Percentiles rank a stretch among this genome's conserved stretches.
phyloP scores from a whole-genome alignment of 2,888 invertebrate genomes.

The Cancer borealis region DNA sequence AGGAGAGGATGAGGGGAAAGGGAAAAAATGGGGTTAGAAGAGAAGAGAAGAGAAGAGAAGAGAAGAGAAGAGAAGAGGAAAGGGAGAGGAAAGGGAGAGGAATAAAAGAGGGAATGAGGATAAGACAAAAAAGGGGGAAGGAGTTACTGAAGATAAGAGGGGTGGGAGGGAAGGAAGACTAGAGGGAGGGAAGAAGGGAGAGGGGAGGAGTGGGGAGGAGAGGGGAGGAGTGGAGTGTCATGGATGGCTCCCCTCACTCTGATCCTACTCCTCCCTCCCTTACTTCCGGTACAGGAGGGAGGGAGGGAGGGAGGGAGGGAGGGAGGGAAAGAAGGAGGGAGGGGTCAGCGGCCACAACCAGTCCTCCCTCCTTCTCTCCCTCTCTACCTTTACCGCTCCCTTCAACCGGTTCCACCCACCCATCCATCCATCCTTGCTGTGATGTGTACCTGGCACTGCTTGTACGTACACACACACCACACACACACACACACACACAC shows the following conservation, averaged over 20 bases:
- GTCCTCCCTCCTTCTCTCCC: neutral
- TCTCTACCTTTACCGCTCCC: neutral
- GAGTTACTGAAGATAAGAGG: neutral
- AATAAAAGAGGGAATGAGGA: neutral
- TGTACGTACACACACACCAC: neutral
- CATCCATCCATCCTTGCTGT: too few species aligned
- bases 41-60: neutral
- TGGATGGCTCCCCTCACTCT: too few species aligned
- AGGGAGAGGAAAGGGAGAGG: too few species aligned
- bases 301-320: neutral
- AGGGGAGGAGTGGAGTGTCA: neutral
- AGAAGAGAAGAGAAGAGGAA: neutral
- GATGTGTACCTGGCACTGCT: neutral
- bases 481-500: neutral
- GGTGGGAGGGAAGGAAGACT: neutral
- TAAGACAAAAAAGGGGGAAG: neutral
- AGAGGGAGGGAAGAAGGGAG: neutral
- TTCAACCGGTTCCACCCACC: neutral
- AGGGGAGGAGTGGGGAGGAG: neutral
- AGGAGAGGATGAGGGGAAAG: neutral
- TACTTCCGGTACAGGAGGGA: neutral
- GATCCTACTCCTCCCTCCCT: neutral
- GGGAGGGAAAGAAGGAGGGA: neutral
- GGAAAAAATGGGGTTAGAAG: neutral
- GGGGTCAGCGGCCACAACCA: neutral